Percentiles rank a stretch among this genome's conserved stretches.
phyloP scores from a whole-genome alignment of 1,140 invertebrate species.

The Agrypnia vestita region DNA sequence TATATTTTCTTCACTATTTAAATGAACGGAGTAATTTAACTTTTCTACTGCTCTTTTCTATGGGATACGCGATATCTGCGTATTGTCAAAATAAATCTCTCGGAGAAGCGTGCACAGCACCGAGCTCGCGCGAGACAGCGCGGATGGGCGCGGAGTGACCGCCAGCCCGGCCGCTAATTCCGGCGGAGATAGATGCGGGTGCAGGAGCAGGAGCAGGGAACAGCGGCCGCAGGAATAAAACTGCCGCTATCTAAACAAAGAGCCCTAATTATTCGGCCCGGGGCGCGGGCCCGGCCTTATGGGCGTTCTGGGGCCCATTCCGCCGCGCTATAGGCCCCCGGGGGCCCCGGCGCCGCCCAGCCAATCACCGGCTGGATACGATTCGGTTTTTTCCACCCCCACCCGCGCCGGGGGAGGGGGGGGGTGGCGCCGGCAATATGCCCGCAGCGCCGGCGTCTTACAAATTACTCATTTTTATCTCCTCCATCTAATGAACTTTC shows the following conservation, averaged over 20 bases:
- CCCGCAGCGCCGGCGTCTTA: constrained; percentile 37
- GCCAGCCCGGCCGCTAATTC: constrained; percentile 54
- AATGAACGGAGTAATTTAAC: no score
- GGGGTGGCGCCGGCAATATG: constrained; percentile 23
- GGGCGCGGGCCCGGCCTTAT: constrained; percentile 74
- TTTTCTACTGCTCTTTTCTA: no score
- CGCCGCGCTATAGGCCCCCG: constrained; percentile 72
- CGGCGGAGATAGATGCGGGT: constrained; percentile 58
- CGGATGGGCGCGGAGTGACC: no score
- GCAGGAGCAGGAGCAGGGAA: no score
- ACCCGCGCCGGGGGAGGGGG: neutral
- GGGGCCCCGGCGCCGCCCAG: constrained; percentile 69
- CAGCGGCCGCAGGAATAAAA: constrained; percentile 74
- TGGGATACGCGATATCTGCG: no score
- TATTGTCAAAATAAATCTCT: no score
- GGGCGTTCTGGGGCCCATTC: constrained; percentile 74
- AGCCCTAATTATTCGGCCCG: constrained; percentile 75
- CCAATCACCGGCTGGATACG: constrained; percentile 61
- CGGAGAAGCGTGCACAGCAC: no score
- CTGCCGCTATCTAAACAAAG: constrained; percentile 75
- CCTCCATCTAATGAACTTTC: constrained; percentile 45
- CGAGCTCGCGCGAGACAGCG: no score
- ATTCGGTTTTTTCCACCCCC: constrained; percentile 46
- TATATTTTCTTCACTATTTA: no score
- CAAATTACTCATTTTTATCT: constrained; percentile 51